Base-by-base conservation (phyloP, 2,888 invertebrate genomes). In the Macroteleia sp. region DNA sequence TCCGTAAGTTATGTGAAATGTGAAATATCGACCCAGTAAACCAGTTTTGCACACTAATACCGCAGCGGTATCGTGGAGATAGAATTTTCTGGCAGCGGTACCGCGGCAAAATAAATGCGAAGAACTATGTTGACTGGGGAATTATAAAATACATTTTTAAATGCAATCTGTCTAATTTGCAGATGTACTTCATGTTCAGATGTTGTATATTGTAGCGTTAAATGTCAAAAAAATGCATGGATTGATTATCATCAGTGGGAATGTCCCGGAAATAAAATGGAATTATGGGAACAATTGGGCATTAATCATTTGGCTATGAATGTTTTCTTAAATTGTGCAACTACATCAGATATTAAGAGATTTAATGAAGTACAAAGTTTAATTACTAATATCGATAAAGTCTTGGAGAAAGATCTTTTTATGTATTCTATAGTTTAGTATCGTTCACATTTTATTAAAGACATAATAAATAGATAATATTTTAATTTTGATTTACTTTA, bases 241-340 rank as follows among this genome's bases (percentile, higher is more conserved):
- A 81, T 89, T 1, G 83, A 86, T 1, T 94, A 94, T 85, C 97
- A 97, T 89, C 92, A 92, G 56, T 95, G 94, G 93, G 95, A 97
- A 91, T 97, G 97, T 86, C 90, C 90, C 6, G 95, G 94, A 4
- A 93, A 94, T 78, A 93, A 93, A 81, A 92, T 93, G 8, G 92
- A 93, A 36, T 91, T 97, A 9, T 94, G 95, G 89, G 93, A 94
- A 62, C 93, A 95, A 54, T 93, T 96, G 36, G 97, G 97, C 25
- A 95, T 97, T 74, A 95, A 95, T 0, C 96, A 96, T 90, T 93
- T 96, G 67, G 96, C 95, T n/a, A 92, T 96, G 34, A 93, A 93
- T 88, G 94, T 95, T 1, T 91, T 96, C 19, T 88, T 97, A 6
- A 92, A 94, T 86, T 82, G 92, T 87, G 77, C 82, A 22, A 83